These are phyloP conservation scores for Malaclemys terrapin DNA, from an alignment of 2,113 vertebrate species.

Conservation along the genomic window DNA sequence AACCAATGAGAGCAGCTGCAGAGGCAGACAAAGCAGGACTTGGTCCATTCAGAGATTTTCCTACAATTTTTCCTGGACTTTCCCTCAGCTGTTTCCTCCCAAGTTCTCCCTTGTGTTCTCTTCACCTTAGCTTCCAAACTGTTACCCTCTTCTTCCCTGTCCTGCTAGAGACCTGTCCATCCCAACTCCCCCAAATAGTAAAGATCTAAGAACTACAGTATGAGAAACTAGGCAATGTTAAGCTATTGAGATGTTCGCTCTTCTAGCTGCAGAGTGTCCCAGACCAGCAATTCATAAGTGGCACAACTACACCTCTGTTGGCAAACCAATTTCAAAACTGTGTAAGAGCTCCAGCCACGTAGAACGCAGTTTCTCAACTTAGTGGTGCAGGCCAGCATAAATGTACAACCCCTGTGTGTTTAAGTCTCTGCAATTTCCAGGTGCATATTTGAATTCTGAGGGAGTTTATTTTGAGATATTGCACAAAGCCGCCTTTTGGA, in stretches of 20 bases:
- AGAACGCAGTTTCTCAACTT: background rate
- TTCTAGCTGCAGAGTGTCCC: rapidly evolving
- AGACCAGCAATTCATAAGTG: background rate
- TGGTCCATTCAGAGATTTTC: background rate
- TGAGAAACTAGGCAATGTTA: background rate
- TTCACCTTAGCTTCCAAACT: background rate
- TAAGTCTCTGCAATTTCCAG: background rate
- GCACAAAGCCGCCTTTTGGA: background rate
- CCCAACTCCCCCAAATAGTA: background rate
- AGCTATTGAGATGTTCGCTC: background rate
- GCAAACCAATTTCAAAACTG: background rate
- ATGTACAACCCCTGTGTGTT: background rate
- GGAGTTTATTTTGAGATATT: background rate
- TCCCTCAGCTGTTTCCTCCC: background rate
- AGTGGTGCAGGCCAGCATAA: background rate
- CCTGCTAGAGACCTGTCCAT: background rate
- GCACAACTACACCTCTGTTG: background rate
- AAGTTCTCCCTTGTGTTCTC: background rate
- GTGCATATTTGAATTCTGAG: background rate
- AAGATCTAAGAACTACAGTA: background rate
- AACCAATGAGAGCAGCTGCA: background rate
- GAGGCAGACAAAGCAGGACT: background rate
- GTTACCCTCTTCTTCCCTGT: background rate
- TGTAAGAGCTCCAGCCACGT: rapidly evolving
- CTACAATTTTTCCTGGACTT: background rate